Percentiles rank a stretch among this genome's conserved stretches.
These are phyloP conservation scores for Psylliodes chrysocephalus DNA, from an alignment of 2,888 invertebrate genomes.

Conservation along the genomic window DNA sequence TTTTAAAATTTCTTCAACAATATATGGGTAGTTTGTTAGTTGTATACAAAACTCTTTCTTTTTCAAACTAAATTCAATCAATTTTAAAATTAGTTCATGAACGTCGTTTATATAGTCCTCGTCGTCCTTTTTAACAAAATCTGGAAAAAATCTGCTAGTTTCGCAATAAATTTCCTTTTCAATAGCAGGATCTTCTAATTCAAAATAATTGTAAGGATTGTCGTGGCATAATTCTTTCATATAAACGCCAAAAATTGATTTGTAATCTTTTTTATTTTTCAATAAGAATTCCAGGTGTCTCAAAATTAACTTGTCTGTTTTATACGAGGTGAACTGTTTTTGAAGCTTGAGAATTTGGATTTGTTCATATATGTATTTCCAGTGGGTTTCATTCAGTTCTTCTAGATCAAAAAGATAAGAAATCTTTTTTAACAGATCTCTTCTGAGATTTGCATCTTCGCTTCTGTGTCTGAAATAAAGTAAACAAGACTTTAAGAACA, in stretches of 20 bases:
- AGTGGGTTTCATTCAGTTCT: slow-evolving; percentile 37
- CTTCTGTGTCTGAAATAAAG: slow-evolving; percentile 40
- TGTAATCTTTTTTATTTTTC: slow-evolving; percentile 32
- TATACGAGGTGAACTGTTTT: slow-evolving; percentile 20
- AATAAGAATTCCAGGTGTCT: slow-evolving; percentile 39
- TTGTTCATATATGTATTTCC: slow-evolving; percentile 42
- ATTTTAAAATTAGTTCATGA: background rate
- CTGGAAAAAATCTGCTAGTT: slow-evolving; percentile 11
- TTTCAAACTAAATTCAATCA: slow-evolving; percentile 14
- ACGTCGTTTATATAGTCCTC: background rate
- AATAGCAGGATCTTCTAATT: slow-evolving; percentile 24
- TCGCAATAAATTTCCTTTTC: slow-evolving; percentile 22
- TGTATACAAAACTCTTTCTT: slow-evolving; percentile 22
- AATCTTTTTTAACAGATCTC: slow-evolving; percentile 21
- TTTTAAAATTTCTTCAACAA: slow-evolving; percentile 9
- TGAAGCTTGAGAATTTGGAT: slow-evolving; percentile 33
- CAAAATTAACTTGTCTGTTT: background rate
- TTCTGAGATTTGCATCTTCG: slow-evolving; percentile 33
- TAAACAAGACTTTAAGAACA: too few species aligned
- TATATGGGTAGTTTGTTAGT: slow-evolving; percentile 12
- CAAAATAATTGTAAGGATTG: background rate
- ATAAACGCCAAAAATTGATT: slow-evolving; percentile 23
- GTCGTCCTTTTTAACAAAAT: background rate
- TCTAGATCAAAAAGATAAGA: slow-evolving; percentile 19
- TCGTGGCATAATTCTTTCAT: slow-evolving; percentile 25